Conservation (phyloP, 2,888 invertebrate species). For the Entomobrya multifasciata region DNA sequence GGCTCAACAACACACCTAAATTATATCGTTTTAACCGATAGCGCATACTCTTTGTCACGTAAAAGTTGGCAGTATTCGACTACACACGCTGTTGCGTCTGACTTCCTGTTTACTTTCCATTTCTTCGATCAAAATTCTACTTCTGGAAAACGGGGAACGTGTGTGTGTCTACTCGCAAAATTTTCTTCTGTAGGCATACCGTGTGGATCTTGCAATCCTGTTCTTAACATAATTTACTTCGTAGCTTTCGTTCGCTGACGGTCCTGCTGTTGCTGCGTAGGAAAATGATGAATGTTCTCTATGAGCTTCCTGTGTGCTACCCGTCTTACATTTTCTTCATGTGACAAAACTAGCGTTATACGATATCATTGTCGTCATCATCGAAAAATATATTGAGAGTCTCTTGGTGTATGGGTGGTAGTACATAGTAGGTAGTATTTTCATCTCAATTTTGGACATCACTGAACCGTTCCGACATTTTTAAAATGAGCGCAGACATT, state of each 20-base stretch:
- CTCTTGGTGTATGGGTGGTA: background rate
- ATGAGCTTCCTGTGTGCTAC: background rate
- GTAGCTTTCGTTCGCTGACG: background rate
- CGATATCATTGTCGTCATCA: background rate
- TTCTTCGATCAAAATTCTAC: conserved; percentile 18
- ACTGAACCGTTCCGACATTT: background rate
- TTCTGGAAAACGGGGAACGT: background rate
- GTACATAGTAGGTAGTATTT: background rate
- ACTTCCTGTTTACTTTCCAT: conserved; percentile 22
- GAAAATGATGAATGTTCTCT: conserved; percentile 26
- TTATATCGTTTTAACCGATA: background rate
- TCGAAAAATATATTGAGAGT: background rate
- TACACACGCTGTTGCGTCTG: conserved; percentile 3
- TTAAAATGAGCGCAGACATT: conserved; percentile 15
- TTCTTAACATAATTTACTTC: conserved; percentile 33
- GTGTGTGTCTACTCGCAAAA: conserved; percentile 8
- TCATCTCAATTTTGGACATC: conserved; percentile 19
- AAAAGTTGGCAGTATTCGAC: too few species aligned
- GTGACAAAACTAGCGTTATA: too few species aligned
- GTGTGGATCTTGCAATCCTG: background rate
- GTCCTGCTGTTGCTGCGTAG: background rate
- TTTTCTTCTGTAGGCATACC: conserved; percentile 21
- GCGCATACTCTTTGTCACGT: background rate
- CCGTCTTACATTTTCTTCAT: background rate
- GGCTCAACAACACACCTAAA: background rate